Base-by-base conservation (phyloP, 2,113 vertebrate genomes). In the Alaudala cheleensis region DNA sequence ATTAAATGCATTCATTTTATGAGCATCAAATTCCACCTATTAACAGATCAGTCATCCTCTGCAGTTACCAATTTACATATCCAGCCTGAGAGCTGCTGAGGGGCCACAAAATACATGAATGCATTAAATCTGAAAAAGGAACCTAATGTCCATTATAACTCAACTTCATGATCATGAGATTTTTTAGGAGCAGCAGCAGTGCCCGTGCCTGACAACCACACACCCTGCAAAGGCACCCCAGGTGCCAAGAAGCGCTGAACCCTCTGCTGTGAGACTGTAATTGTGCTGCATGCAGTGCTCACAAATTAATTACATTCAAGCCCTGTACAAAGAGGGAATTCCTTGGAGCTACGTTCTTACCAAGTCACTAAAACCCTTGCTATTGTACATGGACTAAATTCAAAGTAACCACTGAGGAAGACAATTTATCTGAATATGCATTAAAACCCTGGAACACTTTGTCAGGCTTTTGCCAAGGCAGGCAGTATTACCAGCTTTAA, bases 31-130 rank as follows among this genome's bases (percentile, higher is more conserved):
- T 94, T 88, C 85, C 49, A 76, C 73, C 84, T 81, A 58, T 76
- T 94, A 95, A 93, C 69, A 88, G 74, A 91, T 84, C 91, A 70
- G 74, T 81, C 95, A 79, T 79, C 73, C 71, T 88, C 71, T 90
- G 88, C 74, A 92, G 93, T 77, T 73, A 61, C 86, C 19, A 37
- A 87, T 95, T 96, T 92, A 84, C 95, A 96, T 86, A 81, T 14
- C 50, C 91, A 88, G 95, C 81, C 81, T 91, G 78, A 10, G 65
- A 96, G 88, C 93, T 92, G 91, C 77, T 8, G 16, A 69, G 82
- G 66, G 64, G 93, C 85, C 88, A 92, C 22, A 2, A 90, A 94
- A 82, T 34, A 79, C 51, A 73, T 29, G 72, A 96, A 93, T 85
- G 81, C 23, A 90, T 95, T 88, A 91, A 73, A 77, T 72, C 65